A percentile compares a stretch with the other conserved stretches of the same genome.
Evolutionary conservation across 2,888 invertebrate genomes (phyloP).

Genomic region (Lypha dubia): DNA sequence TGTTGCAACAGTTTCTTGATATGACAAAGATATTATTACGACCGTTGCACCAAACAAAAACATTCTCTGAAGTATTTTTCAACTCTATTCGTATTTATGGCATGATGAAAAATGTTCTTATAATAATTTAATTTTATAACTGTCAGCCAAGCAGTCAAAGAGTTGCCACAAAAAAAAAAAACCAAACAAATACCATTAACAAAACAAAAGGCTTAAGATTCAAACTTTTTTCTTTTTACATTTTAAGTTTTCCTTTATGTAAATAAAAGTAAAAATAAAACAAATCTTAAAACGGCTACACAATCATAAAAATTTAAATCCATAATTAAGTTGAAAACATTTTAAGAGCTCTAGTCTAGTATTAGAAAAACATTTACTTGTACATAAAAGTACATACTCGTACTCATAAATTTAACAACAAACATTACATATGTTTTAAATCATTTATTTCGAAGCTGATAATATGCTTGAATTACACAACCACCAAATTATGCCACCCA

Average conservation of each 20-base stretch:
- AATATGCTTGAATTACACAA: conserved; percentile 27
- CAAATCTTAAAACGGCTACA: conserved; percentile 1
- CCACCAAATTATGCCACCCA: conserved; percentile 55
- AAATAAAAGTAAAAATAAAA: conserved; percentile 25
- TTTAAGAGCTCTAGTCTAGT: conserved; percentile 34
- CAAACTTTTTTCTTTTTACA: conserved; percentile 1
- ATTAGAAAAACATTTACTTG: conserved; percentile 30
- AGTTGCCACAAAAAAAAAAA: not conserved
- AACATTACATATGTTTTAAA: not conserved
- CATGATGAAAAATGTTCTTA: conserved; percentile 43
- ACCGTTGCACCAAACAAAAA: not conserved
- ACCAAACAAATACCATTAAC: not conserved
- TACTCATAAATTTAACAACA: conserved; percentile 7
- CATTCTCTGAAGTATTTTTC: conserved; percentile 1
- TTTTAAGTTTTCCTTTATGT: not conserved
- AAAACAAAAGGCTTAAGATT: conserved; percentile 54
- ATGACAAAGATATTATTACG: conserved; percentile 35
- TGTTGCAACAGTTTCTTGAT: conserved; percentile 21
- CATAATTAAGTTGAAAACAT: conserved; percentile 54
- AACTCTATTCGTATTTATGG: conserved; percentile 1
- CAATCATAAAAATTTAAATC: conserved; percentile 62
- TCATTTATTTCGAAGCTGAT: conserved; percentile 11
- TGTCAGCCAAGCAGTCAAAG: conserved; percentile 42
- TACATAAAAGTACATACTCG: too few relatives aligned
- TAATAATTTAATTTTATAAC: conserved; percentile 25